Base-by-base conservation (phyloP, 1,140 invertebrate species). In the Panulirus ornatus region DNA sequence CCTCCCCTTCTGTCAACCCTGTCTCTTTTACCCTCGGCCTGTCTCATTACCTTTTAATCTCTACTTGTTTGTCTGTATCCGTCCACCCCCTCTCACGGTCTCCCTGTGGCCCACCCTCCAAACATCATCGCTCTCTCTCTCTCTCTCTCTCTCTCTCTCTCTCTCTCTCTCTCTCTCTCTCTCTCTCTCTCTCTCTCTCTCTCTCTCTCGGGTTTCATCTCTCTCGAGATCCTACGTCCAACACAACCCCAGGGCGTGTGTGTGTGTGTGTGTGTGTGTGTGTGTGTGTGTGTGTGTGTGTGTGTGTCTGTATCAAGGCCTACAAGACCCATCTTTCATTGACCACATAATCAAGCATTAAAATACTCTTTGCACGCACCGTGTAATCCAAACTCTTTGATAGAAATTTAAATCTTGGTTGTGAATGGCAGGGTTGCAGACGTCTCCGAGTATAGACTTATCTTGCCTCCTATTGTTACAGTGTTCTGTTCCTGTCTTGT, bases 261-360 rank as follows among this genome's bases (percentile, higher is more conserved):
- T 78, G 75, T 78, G 40, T 78, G 40, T 78, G 38, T 78, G 40
- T 78, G 75, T 78, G 75, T 78, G 19, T 78, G 75, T 78, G 38
- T 44, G 75, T 78, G 75, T 78, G 75, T 78, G 38, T 78, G 16
- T 78, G 38, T 44, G 40, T 44, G 36, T 78, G 36, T 42, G 5
- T 78, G 5, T 78, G 9, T 34, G 27, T 42, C 14, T 8, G 27
- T 73, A 66, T 22, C 22, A 58, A 11, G 51, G n/a, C n/a, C n/a
- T n/a, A n/a, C n/a, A n/a, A 71, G 11, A 47, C 9, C 73, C 34
- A 76, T 76, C 19, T n/a, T 42, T 42, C 73, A 38, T 76, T 76
- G 73, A 42, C 16, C 40, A 44, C 73, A 76, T 42, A 76, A 76
- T 42, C 73, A n/a, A 22, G n/a, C 73, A 76, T 22, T 76, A 44